Evolutionary conservation across 2,888 invertebrate species (phyloP).

Genomic region (Leptothorax acervorum): DNA sequence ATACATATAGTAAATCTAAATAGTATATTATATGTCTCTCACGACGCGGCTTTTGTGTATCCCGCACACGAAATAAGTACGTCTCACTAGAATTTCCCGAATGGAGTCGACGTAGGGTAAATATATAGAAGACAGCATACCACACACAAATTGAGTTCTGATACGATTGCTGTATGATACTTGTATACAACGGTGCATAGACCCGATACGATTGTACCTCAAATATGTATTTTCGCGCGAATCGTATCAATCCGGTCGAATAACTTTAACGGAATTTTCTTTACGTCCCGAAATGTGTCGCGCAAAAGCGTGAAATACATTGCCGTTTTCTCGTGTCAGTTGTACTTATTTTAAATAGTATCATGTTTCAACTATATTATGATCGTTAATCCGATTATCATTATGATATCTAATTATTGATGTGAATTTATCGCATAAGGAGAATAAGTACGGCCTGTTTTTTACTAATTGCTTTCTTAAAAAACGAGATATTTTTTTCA

Average conservation of each 20-base stretch:
- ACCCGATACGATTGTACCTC: conserved; percentile 9
- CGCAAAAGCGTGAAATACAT: not conserved
- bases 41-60: not conserved
- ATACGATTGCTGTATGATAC: conserved; percentile 29
- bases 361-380: not conserved
- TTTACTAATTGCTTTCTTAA: not conserved
- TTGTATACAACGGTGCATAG: not conserved
- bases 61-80: not conserved
- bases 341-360: not conserved
- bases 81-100: conserved; percentile 7
- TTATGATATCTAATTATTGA: not conserved
- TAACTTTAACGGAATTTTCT: conserved; percentile 2
- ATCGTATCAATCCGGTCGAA: conserved; percentile 23
- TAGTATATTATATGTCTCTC: not conserved
- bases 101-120: conserved; percentile 13
- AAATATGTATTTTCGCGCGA: conserved; percentile 25
- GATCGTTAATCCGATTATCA: not conserved
- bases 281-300: not conserved
- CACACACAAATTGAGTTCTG: conserved; percentile 34
- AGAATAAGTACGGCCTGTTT: too few species aligned
- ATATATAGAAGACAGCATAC: conserved; percentile 19
- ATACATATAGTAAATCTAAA: too few species aligned
- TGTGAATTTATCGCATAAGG: not conserved
- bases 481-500: not conserved
- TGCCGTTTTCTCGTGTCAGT: not conserved